These are phyloP conservation scores for Crotalus adamanteus DNA, from an alignment of 2,797 vertebrate species.

Conservation along the genomic window DNA sequence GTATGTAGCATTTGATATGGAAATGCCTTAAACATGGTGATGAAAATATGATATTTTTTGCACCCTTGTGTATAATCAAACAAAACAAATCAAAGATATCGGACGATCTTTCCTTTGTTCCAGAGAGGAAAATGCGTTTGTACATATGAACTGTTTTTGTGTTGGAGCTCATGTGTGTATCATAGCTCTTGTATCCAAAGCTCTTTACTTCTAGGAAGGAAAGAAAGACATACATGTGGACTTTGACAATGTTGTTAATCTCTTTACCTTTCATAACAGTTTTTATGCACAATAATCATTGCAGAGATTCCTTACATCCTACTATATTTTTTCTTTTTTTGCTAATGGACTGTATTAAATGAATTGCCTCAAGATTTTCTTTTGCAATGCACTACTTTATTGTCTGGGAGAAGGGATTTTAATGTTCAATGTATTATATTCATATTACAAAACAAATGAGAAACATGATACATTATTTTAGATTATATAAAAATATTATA, in stretches of 20 bases:
- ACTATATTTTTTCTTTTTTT: neutral
- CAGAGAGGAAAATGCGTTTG: neutral
- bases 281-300: neutral
- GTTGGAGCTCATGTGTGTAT: neutral
- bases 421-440: neutral
- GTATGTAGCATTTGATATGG: slow-evolving; percentile 23
- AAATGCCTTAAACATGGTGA: slow-evolving; percentile 9
- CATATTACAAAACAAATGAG: neutral
- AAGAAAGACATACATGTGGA: neutral
- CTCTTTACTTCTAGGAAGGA: neutral
- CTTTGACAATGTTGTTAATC: neutral
- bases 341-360: neutral
- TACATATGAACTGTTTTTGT: neutral
- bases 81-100: neutral
- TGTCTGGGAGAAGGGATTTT: neutral
- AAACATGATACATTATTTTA: neutral
- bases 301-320: neutral
- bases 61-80: neutral
- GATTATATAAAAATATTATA: neutral
- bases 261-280: neutral
- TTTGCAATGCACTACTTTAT: neutral
- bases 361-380: neutral
- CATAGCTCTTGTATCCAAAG: neutral
- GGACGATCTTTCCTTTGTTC: neutral
- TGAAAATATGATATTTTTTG: neutral